A percentile compares a stretch with the other conserved stretches of the same genome.
Conservation (phyloP, 2,888 invertebrate genomes). For the Falcaria lacertinaria region DNA sequence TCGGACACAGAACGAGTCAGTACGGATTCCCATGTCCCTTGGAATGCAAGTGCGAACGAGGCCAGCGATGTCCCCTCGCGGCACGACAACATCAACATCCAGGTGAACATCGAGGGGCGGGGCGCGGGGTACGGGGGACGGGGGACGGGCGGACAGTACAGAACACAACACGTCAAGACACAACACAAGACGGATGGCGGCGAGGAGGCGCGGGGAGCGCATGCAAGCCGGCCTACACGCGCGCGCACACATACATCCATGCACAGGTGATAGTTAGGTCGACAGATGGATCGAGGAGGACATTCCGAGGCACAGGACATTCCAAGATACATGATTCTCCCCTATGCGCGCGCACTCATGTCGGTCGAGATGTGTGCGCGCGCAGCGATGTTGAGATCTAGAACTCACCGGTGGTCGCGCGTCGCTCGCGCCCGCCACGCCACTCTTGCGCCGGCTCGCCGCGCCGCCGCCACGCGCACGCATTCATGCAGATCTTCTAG, state of each 20-base stretch:
- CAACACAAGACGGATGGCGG: slow-evolving; percentile 71
- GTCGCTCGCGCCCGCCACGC: slow-evolving; percentile 36
- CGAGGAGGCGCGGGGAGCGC: slow-evolving; percentile 43
- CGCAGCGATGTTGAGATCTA: slow-evolving; percentile 80
- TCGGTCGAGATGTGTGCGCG: slow-evolving; percentile 55
- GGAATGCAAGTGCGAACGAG: slow-evolving; percentile 75
- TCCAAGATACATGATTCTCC: slow-evolving; percentile 81
- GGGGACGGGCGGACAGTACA: slow-evolving; percentile 57
- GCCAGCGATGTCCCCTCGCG: slow-evolving; percentile 57
- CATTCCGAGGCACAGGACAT: slow-evolving; percentile 82
- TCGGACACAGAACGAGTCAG: slow-evolving; percentile 55
- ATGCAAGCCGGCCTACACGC: slow-evolving; percentile 67
- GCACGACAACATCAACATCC: slow-evolving; percentile 57
- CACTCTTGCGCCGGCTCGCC: slow-evolving; percentile 21
- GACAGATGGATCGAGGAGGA: slow-evolving; percentile 76
- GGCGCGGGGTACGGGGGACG: slow-evolving; percentile 47
- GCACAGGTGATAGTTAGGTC: slow-evolving; percentile 69
- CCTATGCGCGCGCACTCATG: slow-evolving; percentile 71
- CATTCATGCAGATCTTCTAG: slow-evolving; percentile 42
- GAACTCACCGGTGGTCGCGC: slow-evolving; percentile 60
- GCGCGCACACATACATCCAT: slow-evolving; percentile 66
- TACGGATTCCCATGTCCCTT: slow-evolving; percentile 77
- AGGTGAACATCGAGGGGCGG: slow-evolving; percentile 54
- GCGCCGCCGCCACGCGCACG: slow-evolving; percentile 29
- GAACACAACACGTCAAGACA: slow-evolving; percentile 77